phyloP scores from a whole-genome alignment of 2,113 vertebrate genomes.

The Acrocephalus kingi region DNA sequence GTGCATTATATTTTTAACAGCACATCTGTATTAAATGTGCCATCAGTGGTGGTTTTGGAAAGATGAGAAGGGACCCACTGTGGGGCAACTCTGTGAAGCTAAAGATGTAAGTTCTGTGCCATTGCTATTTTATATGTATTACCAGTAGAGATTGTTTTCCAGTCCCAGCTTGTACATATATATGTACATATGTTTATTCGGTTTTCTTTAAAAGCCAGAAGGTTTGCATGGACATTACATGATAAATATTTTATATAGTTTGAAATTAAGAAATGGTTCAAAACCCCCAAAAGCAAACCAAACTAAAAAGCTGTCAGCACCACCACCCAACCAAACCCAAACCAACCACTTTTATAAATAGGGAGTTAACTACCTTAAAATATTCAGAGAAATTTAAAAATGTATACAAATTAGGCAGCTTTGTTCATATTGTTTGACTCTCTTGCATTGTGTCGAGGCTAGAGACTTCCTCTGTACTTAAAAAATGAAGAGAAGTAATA shows the following conservation, averaged over 20 bases:
- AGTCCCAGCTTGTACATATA: background rate
- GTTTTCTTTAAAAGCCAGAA: background rate
- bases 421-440: background rate
- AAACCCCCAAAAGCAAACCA: background rate
- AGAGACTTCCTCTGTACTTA: background rate
- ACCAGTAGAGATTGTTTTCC: background rate
- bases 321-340: background rate
- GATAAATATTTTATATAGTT: background rate
- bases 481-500: background rate
- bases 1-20: background rate
- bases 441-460: background rate
- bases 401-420: background rate
- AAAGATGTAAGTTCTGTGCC: conserved; percentile 51
- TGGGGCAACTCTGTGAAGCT: background rate
- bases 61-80: background rate
- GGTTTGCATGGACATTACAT: background rate
- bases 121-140: background rate
- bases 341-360: background rate
- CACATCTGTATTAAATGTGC: background rate
- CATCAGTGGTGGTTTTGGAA: background rate
- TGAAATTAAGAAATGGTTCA: background rate
- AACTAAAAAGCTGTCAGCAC: background rate
- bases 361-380: background rate
- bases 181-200: background rate
- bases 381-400: background rate